These are phyloP conservation scores for Samia ricini DNA, from an alignment of 1,140 invertebrate species.

Conservation along the genomic window DNA sequence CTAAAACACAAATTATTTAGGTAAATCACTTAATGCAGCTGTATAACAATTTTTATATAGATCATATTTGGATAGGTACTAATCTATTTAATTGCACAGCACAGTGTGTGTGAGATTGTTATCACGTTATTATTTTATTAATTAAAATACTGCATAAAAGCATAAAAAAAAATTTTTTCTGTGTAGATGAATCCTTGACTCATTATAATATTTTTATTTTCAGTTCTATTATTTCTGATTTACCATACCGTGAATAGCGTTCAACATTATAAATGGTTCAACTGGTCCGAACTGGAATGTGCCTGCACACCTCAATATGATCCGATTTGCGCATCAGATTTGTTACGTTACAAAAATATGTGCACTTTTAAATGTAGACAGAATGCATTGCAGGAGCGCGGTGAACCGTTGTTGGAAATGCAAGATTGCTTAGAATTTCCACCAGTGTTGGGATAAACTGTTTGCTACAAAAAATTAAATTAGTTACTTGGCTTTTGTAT, in stretches of 20 bases:
- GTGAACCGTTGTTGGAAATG: slow-evolving; percentile 16
- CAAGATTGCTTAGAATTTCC: slow-evolving; percentile 23
- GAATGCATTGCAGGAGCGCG: slow-evolving; percentile 13
- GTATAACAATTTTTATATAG: too few relatives aligned
- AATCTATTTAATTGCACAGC: neutral
- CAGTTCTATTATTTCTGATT: neutral
- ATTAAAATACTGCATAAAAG: neutral
- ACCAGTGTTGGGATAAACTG: slow-evolving; percentile 2
- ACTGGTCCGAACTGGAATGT: slow-evolving; percentile 22
- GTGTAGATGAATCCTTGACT: neutral
- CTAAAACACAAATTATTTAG: too few relatives aligned
- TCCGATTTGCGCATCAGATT: slow-evolving; percentile 35
- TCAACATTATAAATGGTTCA: neutral
- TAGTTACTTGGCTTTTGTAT: neutral
- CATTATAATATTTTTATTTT: neutral
- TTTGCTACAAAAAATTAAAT: neutral
- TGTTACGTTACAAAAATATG: slow-evolving; percentile 30
- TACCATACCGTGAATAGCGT: neutral
- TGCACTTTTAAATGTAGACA: slow-evolving; percentile 33
- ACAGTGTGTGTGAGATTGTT: neutral
- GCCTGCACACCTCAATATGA: slow-evolving; percentile 33
- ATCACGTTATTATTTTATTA: neutral
- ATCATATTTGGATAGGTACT: too few relatives aligned
- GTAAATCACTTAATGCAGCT: too few relatives aligned
- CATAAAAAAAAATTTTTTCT: neutral